phyloP scores from a whole-genome alignment of 2,797 vertebrate species.

The Amblyraja radiata region DNA sequence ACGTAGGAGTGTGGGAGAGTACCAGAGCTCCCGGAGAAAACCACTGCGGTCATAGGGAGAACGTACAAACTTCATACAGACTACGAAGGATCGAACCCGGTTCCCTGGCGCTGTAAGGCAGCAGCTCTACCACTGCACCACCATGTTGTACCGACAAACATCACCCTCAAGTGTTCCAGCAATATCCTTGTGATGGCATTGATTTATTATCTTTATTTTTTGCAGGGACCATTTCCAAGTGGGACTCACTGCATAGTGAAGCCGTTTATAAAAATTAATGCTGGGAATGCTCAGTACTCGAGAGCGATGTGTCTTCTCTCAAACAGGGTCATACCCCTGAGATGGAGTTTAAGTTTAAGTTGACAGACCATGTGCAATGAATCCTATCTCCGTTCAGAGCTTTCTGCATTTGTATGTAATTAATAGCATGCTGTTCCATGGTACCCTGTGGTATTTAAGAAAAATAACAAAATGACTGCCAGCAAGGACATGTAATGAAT shows the following conservation, averaged over 20 bases:
- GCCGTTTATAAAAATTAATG: background rate
- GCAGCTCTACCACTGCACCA: too few relatives aligned
- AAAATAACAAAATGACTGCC: conserved; percentile 19
- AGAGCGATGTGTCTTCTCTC: background rate
- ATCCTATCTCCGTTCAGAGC: background rate
- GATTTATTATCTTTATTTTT: background rate
- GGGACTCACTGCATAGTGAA: too few relatives aligned
- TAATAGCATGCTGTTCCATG: background rate
- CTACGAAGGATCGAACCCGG: too few relatives aligned
- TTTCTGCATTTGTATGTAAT: background rate
- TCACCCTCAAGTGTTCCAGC: background rate
- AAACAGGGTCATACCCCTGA: background rate
- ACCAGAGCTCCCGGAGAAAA: too few relatives aligned
- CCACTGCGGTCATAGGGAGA: too few relatives aligned
- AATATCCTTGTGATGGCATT: background rate
- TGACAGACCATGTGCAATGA: background rate
- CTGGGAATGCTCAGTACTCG: background rate
- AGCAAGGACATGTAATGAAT: background rate
- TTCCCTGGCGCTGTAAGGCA: too few relatives aligned
- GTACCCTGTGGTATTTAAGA: background rate
- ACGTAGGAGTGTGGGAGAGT: too few relatives aligned
- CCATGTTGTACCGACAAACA: background rate
- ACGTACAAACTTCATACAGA: too few relatives aligned
- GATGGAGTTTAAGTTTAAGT: background rate
- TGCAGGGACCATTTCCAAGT: background rate